Base-by-base conservation (phyloP, 2,113 vertebrate species). In the Hypocryptadius cinnamomeus region DNA sequence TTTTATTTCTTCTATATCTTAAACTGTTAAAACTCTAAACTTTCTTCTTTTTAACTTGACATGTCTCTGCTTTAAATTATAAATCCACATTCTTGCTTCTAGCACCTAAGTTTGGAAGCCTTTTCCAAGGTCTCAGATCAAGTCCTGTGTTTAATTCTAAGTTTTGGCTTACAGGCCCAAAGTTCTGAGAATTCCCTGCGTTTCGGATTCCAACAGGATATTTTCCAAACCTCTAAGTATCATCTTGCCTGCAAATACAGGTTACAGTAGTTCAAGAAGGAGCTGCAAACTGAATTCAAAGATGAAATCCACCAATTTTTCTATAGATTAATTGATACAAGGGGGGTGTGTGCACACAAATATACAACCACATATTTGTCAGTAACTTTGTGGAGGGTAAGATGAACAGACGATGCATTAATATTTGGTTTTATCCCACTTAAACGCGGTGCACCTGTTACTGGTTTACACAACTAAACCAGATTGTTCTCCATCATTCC, bases 271-370 rank as follows among this genome's bases (percentile, higher is more conserved):
- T 12, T 73, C 17, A 65, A 53, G 76, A 51, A 44, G 44, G n/a
- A 87, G 27, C 56, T 85, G 56, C 18, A 48, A 61, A 27, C 17
- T 27, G 23, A 50, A 44, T 66, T 48, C 16, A 82, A 47, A 53
- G 66, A 33, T 63, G 42, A 83, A 83, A 48, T 54, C 25, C 54
- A 85, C 40, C 39, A 5, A 4, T 21, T n/a, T 79, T 28, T 8
- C n/a, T 22, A 3, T 0, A 50, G 28, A 48, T 16, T 30, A n/a
- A 3, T 48, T 1, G 5, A 19, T 39, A 39, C 3, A 45, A 31
- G 3, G 17, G 12, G 9, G 2, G 0, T 1, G 9, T 33, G 37
- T 76, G 37, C 22, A 39, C 33, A 69, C 5, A 76, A 86, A 70
- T 18, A 9, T 1, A 20, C 7, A 24, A 15, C 2, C 3, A 8